Base-by-base conservation (phyloP, 1,140 invertebrate genomes). In the Scaptomyza hsui region DNA sequence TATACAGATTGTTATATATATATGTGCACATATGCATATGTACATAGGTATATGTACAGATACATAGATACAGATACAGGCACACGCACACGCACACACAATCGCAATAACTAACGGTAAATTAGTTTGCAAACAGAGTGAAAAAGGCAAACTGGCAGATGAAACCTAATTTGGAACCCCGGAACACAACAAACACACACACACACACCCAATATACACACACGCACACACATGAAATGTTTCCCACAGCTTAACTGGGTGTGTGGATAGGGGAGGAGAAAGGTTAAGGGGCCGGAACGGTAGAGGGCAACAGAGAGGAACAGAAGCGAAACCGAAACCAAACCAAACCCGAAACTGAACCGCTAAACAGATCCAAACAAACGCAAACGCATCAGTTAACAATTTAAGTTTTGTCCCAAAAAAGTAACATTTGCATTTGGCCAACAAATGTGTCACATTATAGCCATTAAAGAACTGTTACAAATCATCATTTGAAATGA, bases 91-190 rank as follows among this genome's bases (percentile, higher is more conserved):
- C 59, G 49, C 75, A 39, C 55, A 57, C 61, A 72, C 57, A 48
- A 52, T 32, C 41, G 70, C 79, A 85, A 85, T 85, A 85, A 85
- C 81, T 85, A 85, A 86, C 81, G 81, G 77, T 85, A 85, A 85
- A 85, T 85, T 85, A 85, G 81, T 85, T 85, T 80, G 81, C 81
- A 86, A 85, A 80, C 81, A 86, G 77, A 85, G 77, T 80, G 81
- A 86, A 86, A 85, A 86, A 80, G 69, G 57, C 51, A 75, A 75
- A 85, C 78, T 77, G 80, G 52, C 81, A 85, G 77, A 86, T 85
- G 82, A 86, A 85, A 85, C 81, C 81, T 85, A 85, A 85, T 85
- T 85, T 85, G 75, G 48, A 26, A 29, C 6, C 35, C 37, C 37
- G 19, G 61, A n/a, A n/a, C 76, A 72, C 51, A 57, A 37, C 35